phyloP scores from a whole-genome alignment of 37 sponge, comb jelly and placozoan genomes.

The Cliona cf. orientalis region DNA sequence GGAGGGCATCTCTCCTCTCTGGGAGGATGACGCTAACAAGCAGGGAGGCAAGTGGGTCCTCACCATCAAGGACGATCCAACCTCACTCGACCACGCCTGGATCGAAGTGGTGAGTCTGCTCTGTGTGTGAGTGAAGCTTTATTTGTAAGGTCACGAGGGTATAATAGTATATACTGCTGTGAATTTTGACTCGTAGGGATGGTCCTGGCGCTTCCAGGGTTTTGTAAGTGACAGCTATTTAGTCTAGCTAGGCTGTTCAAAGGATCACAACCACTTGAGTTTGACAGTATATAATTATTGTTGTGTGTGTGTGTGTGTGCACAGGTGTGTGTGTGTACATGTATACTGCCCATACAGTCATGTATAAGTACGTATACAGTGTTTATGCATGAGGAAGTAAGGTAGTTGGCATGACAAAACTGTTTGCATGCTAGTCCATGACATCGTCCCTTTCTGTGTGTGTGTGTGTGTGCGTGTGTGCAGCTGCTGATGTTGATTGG shows the following conservation, averaged over 20 bases:
- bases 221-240: no score
- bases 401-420: neutral
- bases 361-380: no score
- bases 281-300: no score
- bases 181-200: no score
- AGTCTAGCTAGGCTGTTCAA: no score
- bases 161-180: neutral
- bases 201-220: no score
- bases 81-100: constrained; percentile 45
- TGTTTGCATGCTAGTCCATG: neutral
- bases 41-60: constrained; percentile 76
- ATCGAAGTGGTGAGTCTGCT: constrained; percentile 53
- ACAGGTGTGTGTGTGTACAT: no score
- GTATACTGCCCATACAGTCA: no score
- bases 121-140: neutral
- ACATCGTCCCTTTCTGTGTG: neutral
- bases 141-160: neutral
- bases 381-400: neutral
- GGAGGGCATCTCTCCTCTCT: constrained; percentile 56
- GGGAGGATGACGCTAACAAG: constrained; percentile 68
- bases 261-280: no score
- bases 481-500: constrained; percentile 65
- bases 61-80: constrained; percentile 32
- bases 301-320: no score
- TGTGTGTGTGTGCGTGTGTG: neutral